These are phyloP conservation scores for Ornithoptera alexandrae DNA, from an alignment of 2,888 invertebrate species.

Conservation along the genomic window DNA sequence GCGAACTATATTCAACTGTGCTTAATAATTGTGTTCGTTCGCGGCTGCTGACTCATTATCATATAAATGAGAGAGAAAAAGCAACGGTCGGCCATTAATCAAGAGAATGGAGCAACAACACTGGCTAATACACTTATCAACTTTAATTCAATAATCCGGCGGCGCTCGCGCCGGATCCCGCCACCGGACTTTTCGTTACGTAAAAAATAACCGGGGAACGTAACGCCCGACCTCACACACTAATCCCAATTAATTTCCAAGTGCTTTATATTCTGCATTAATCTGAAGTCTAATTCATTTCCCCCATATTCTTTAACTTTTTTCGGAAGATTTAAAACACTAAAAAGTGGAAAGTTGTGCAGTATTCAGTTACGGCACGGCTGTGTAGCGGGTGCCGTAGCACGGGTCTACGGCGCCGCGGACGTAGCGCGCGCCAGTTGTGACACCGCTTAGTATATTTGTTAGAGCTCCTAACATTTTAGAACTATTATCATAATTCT, in stretches of 20 bases:
- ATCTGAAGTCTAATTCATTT: conserved; percentile 25
- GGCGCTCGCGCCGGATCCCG: conserved; percentile 57
- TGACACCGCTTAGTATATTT: conserved; percentile 61
- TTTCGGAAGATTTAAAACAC: background rate
- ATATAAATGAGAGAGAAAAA: conserved; percentile 79
- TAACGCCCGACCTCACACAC: conserved; percentile 67
- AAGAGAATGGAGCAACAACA: conserved; percentile 75
- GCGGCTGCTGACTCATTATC: conserved; percentile 71
- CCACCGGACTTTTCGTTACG: conserved; percentile 59
- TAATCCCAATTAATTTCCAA: conserved; percentile 70
- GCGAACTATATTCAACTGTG: conserved; percentile 65
- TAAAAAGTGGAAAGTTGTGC: background rate
- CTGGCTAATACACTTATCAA: conserved; percentile 78
- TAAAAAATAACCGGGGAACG: conserved; percentile 70
- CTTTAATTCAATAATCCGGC: conserved; percentile 76
- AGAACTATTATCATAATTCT: conserved; percentile 71
- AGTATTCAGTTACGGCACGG: background rate
- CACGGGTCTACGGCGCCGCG: conserved; percentile 44
- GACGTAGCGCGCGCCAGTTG: conserved; percentile 54
- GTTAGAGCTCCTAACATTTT: conserved; percentile 66
- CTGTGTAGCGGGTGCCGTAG: conserved; percentile 45
- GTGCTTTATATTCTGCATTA: conserved; percentile 44
- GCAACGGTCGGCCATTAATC: conserved; percentile 73
- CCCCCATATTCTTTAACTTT: background rate
- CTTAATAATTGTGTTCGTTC: conserved; percentile 70